A percentile compares a stretch with the other conserved stretches of the same genome.
These are phyloP conservation scores for Acomys russatus DNA, from an alignment of 2,797 vertebrate genomes.

Conservation along the genomic window DNA sequence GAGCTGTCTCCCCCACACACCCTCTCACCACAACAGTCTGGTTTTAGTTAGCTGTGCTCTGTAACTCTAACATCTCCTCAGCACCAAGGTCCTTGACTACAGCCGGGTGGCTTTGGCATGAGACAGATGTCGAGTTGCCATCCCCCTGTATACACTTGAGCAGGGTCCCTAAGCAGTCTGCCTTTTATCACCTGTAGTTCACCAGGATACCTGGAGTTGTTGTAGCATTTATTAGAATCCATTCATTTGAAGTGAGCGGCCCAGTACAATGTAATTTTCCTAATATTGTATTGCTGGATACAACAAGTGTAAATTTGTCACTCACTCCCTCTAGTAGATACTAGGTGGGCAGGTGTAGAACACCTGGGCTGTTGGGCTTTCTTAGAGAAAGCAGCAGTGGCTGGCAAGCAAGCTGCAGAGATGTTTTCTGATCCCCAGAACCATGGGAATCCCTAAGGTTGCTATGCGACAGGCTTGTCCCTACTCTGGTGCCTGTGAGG, in stretches of 20 bases:
- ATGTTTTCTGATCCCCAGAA: neutral
- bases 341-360: neutral
- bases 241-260: neutral
- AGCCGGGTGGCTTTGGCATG: neutral
- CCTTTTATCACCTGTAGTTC: neutral
- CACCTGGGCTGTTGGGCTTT: neutral
- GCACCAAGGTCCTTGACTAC: neutral
- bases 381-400: neutral
- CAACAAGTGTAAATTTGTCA: neutral
- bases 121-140: neutral
- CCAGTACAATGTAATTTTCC: neutral
- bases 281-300: neutral
- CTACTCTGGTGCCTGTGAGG: neutral
- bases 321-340: conserved; percentile 15
- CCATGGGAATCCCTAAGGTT: neutral
- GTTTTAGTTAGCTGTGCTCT: neutral
- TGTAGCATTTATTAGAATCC: neutral
- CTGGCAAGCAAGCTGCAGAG: neutral
- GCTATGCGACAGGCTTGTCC: neutral
- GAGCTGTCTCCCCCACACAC: neutral
- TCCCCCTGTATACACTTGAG: neutral
- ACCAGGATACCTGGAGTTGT: neutral
- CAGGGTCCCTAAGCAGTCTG: neutral
- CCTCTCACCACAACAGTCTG: neutral
- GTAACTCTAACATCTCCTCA: neutral